Evolutionary conservation across 2,113 vertebrate species (phyloP).

Genomic region (Rhagologus leucostigma): DNA sequence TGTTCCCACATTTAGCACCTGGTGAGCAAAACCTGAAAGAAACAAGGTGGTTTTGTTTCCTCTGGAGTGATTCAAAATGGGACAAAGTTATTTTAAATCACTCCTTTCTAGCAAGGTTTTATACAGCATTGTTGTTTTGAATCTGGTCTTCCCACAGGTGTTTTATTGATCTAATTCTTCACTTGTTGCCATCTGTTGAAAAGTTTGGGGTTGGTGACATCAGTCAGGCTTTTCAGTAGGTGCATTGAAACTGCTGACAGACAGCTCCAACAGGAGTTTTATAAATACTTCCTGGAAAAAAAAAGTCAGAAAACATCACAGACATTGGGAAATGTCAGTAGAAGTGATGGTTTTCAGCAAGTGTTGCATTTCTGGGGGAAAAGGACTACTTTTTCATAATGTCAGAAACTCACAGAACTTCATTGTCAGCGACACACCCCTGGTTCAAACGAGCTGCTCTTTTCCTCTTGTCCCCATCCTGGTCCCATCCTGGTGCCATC

Average conservation of each 20-base stretch:
- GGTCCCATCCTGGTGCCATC: background rate
- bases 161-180: slow-evolving; percentile 36
- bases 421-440: accelerated
- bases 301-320: background rate
- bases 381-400: background rate
- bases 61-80: background rate
- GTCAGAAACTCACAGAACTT: background rate
- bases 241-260: background rate
- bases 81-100: background rate
- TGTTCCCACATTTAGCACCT: background rate
- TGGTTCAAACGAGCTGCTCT: background rate
- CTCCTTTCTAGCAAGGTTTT: background rate
- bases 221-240: background rate
- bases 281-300: background rate
- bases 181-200: background rate
- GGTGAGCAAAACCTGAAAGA: background rate
- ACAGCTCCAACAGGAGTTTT: background rate
- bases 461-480: background rate
- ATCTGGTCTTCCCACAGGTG: background rate
- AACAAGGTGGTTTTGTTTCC: background rate
- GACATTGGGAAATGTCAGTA: background rate
- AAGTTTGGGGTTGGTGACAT: background rate
- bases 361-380: background rate
- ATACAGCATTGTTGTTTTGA: background rate
- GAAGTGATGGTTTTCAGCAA: background rate